Base-by-base conservation (phyloP, 2,113 vertebrate species). In the Terrapene triunguis region DNA sequence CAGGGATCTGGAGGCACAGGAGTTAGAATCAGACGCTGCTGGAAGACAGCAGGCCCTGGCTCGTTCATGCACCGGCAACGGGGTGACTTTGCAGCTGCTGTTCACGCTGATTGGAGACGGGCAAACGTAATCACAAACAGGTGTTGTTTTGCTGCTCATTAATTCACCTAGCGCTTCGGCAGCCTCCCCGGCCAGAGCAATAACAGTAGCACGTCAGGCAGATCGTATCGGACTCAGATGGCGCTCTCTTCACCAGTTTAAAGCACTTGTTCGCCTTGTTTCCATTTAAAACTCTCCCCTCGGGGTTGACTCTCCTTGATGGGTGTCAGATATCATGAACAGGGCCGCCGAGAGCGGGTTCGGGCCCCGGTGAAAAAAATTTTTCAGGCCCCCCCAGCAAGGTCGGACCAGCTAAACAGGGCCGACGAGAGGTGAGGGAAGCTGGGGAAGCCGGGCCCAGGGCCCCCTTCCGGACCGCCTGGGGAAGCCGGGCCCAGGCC, bases 61-160 rank as follows among this genome's bases (percentile, higher is more conserved):
- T 27, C 0, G 35, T 79, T 83, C 3, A 51, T 74, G 1, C 0
- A 3, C 82, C 21, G 1, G 2, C 3, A 0, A 25, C 57, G 84
- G 89, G 25, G 8, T 89, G 74, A 19, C 35, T 1, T 51, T 21
- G 22, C 84, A 38, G 95, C 92, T 29, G 51, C n/a, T n/a, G 19
- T 38, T 74, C 38, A 24, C 5, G 21, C 87, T 93, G 80, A 82
- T 59, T 17, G 69, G 35, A 29, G 0, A 3, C 4, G 16, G 65
- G 19, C 3, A 3, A 0, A 0, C 1, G 5, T 88, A 89, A 96
- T 96, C 48, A 6, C 3, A 57, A 1, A 86, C 92, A 93, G 90
- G 62, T 32, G 54, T 95, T 80, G 4, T 92, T 86, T 21, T 0
- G 35, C 81, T 53, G 78, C 79, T 59, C 0, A 3, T 48, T 95